Base-by-base conservation (phyloP, 2,113 vertebrate genomes). In the Rhinogobius similis region DNA sequence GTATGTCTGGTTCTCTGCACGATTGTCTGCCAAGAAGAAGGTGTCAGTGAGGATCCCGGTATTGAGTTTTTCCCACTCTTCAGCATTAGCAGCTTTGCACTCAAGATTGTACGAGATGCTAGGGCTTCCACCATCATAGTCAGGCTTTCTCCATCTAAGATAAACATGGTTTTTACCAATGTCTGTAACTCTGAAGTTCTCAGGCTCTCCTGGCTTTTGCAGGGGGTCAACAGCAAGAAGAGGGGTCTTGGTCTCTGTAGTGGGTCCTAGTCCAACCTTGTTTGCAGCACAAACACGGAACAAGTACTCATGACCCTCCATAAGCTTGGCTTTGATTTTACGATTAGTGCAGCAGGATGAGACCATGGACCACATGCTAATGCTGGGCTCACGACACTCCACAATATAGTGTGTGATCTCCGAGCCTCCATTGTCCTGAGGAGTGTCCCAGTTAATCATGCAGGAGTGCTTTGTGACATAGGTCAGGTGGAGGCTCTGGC, bases 391-490 rank as follows among this genome's bases (percentile, higher is more conserved):
- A 66, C 97, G 95, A 68, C 93, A 96, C 82, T 99, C 98, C 67
- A 98, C 97, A 62, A 99, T 98, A 78, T 99, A 99, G 89, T 98
- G 97, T 72, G 96, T 99, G 83, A 99, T 98, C 92, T 99, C 98
- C 5, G 96, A 95, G 77, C 98, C 98, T 68, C 98, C 98, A 2
- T 99, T 99, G 89, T 99, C 98, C 62, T 92, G 85, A 44, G 98
- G 98, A 62, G 95, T 94, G 68, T 99, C 98, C 95, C 97, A 99
- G 82, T 95, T 90, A 20, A 99, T 82, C 92, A 98, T 95, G 75
- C 97, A 99, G 23, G 96, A 95, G 66, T 95, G 93, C 87, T 93
- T 98, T 82, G 94, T 98, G 68, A 93, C 93, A 59, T 96, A 98
- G 44, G 90, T 97, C 50, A 93, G 70, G 77, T 89, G 95, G 77